Conservation (phyloP, 2,797 vertebrate species). For the Agapornis canus region DNA sequence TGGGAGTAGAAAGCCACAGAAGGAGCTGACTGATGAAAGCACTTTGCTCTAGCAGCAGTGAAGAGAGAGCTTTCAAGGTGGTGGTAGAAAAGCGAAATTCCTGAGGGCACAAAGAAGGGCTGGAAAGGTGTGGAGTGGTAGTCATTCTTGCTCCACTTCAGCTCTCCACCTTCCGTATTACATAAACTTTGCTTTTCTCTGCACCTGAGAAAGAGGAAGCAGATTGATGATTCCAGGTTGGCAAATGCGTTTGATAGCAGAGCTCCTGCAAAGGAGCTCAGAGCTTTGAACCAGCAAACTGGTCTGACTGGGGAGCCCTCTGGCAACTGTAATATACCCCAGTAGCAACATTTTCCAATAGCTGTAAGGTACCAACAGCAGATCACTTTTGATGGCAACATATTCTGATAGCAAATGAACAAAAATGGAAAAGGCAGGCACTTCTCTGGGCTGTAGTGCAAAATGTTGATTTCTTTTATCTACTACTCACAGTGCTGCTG, state of each 20-base stretch:
- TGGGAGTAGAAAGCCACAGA: background rate
- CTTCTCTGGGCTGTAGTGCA: background rate
- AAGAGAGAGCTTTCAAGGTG: background rate
- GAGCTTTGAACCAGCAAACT: background rate
- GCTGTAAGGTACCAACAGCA: background rate
- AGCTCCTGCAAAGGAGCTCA: fast-evolving
- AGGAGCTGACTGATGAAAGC: background rate
- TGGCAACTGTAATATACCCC: background rate
- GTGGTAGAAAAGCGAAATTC: background rate
- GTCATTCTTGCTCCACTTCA: background rate
- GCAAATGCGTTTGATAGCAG: background rate
- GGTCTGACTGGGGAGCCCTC: background rate
- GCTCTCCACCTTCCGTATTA: background rate
- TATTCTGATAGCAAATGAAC: background rate
- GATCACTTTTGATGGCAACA: background rate
- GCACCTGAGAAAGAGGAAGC: background rate
- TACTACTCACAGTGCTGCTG: background rate
- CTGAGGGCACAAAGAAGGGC: background rate
- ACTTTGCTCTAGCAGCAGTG: background rate
- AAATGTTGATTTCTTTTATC: conserved; percentile 1
- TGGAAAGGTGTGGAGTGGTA: fast-evolving
- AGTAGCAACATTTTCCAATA: background rate
- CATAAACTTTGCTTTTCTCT: background rate
- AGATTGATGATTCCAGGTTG: background rate
- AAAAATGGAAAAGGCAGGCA: background rate